Base-by-base conservation (phyloP, 2,797 vertebrate species). In the Girardinus metallicus region DNA sequence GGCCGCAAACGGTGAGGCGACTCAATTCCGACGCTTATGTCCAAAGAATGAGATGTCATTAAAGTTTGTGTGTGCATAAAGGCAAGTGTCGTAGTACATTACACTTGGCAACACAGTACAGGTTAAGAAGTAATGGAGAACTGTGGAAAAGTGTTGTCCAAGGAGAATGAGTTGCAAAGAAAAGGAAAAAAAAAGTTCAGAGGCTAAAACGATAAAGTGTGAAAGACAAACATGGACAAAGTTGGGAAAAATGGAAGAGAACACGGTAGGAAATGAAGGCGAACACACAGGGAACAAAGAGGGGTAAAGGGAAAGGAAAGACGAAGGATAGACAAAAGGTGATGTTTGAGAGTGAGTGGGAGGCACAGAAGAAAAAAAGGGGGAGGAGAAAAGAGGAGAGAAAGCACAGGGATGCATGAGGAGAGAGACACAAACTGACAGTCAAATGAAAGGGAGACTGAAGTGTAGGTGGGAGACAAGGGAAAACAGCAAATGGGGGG, bases 391-490 rank as follows among this genome's bases (percentile, higher is more conserved):
- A 87, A 80, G 86, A 64, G 77, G 68, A 72, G 68, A 72, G 68
- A 71, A 86, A 91, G 86, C 86, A 86, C 34, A 16, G 85, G 85
- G 87, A 92, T 84, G 78, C 81, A 90, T 73, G 81, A 73, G 84
- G 79, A 87, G 75, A 75, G 77, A 82, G 88, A 91, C 89, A 88
- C 85, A 77, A 86, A 88, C 89, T 86, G 91, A 87, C 86, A 90
- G 83, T 68, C 60, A 91, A 92, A 93, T 93, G 91, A 94, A 92
- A 92, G 88, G 88, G 87, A 89, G 86, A 90, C 36, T 73, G 43
- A 41, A 86, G 91, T 92, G 91, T 92, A 92, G 93, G 93, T 93
- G 92, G 93, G 85, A 91, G 90, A 94, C 88, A 90, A 88, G 91
- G 92, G 91, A 92, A 90, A 88, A 90, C 88, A 82, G 87, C 85